These are phyloP conservation scores for Gallinago paraguaiae DNA, from an alignment of 2,113 vertebrate genomes.

Conservation along the genomic window DNA sequence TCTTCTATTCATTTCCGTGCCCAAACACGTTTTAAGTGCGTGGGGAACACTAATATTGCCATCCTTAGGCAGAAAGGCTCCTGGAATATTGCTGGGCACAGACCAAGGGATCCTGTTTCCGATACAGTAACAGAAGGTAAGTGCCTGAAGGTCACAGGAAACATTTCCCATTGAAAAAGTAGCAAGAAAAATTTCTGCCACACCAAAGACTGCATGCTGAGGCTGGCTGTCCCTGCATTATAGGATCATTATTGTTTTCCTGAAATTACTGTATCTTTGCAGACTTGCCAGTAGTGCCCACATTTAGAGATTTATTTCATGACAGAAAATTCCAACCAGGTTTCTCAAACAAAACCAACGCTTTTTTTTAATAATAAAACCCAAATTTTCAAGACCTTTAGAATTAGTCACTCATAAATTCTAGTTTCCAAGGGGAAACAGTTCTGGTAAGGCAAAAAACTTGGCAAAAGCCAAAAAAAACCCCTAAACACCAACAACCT, in stretches of 20 bases:
- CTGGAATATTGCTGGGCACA: neutral
- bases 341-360: neutral
- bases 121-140: neutral
- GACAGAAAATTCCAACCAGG: neutral
- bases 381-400: neutral
- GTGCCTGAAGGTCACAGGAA: constrained; percentile 17
- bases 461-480: neutral
- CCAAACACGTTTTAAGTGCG: neutral
- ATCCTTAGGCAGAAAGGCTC: neutral
- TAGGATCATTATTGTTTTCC: neutral
- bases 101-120: neutral
- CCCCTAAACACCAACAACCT: neutral
- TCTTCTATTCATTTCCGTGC: neutral
- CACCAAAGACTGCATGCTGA: neutral
- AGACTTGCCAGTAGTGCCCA: neutral
- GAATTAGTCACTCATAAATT: neutral
- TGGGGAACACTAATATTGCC: neutral
- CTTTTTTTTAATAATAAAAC: neutral
- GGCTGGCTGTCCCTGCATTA: neutral
- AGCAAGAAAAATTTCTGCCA: neutral
- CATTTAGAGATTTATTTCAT: neutral
- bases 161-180: neutral
- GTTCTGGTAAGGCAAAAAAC: neutral
- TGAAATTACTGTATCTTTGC: neutral
- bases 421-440: neutral